Conservation (phyloP, 1,140 invertebrate genomes). For the Eciton burchellii region DNA sequence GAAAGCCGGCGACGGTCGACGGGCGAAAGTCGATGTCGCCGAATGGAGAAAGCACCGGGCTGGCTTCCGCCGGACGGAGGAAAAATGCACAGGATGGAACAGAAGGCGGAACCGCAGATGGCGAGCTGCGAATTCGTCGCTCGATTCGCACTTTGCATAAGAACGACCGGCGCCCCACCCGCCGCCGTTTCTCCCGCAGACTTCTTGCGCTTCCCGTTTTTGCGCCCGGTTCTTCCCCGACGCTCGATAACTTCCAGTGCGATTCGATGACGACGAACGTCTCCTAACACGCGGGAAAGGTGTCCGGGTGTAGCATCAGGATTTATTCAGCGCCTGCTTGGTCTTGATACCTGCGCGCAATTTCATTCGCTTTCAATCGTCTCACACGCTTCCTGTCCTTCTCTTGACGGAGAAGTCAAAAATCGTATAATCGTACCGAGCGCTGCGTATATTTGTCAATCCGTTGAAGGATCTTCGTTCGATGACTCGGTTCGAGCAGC, state of each 20-base stretch:
- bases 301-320: no score
- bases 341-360: no score
- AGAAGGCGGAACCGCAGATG: slow-evolving; percentile 48
- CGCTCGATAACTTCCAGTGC: slow-evolving; percentile 38
- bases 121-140: slow-evolving; percentile 47
- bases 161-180: slow-evolving; percentile 33
- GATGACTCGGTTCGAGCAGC: no score
- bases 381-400: no score
- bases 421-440: background rate
- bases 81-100: slow-evolving; percentile 44
- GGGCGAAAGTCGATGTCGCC: slow-evolving; percentile 42
- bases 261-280: slow-evolving; percentile 9
- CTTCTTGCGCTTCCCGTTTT: slow-evolving; percentile 35
- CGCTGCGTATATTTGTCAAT: background rate
- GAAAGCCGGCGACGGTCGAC: slow-evolving; percentile 23
- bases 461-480: no score
- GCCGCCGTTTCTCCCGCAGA: background rate
- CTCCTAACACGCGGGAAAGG: no score
- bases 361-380: no score
- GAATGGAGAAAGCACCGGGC: slow-evolving; percentile 40
- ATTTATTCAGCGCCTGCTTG: no score
- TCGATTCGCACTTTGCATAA: slow-evolving; percentile 52
- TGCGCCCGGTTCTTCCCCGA: slow-evolving; percentile 15
- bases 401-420: background rate
- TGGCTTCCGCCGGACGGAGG: slow-evolving; percentile 40